phyloP scores from a whole-genome alignment of 2,113 vertebrate species.

The Dascyllus trimaculatus region DNA sequence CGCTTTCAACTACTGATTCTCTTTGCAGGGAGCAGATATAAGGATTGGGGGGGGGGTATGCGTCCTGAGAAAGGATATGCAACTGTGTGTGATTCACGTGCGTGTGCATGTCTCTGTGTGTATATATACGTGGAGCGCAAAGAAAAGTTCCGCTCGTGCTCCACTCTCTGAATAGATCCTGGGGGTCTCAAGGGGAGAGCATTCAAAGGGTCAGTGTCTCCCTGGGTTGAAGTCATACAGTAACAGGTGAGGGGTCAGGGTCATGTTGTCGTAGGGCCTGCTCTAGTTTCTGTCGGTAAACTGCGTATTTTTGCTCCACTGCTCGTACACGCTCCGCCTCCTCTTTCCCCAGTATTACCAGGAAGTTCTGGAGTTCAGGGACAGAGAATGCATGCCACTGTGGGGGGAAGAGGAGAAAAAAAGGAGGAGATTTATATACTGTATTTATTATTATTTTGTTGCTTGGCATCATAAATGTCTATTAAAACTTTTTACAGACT shows the following conservation, averaged over 20 bases:
- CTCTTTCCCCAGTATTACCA: conserved; percentile 93
- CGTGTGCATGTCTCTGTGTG: conserved; percentile 30
- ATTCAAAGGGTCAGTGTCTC: conserved; percentile 33
- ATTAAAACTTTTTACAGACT: background rate
- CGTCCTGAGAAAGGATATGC: conserved; percentile 79
- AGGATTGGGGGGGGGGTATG: conserved; percentile 9
- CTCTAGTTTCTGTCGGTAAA: conserved; percentile 89
- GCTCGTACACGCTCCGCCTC: conserved; percentile 92
- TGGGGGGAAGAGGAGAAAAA: conserved; percentile 9
- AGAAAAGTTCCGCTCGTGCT: conserved; percentile 47
- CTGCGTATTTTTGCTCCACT: conserved; percentile 89
- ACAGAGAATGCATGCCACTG: conserved; percentile 98
- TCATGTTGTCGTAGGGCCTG: conserved; percentile 84
- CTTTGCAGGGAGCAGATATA: conserved; percentile 33
- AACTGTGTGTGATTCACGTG: conserved; percentile 31
- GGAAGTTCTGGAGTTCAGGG: conserved; percentile 97
- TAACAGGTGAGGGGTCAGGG: conserved; percentile 64
- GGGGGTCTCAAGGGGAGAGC: background rate
- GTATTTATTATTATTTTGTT: background rate
- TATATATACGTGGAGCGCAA: conserved; percentile 8
- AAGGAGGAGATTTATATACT: background rate
- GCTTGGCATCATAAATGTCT: background rate
- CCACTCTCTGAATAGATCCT: conserved; percentile 47
- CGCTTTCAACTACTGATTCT: conserved; percentile 35
- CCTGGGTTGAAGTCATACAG: conserved; percentile 55